Percentiles rank a stretch among this genome's conserved stretches.
Evolutionary conservation across 2,797 vertebrate genomes (phyloP).

Genomic region (Mionectes olivaceus): DNA sequence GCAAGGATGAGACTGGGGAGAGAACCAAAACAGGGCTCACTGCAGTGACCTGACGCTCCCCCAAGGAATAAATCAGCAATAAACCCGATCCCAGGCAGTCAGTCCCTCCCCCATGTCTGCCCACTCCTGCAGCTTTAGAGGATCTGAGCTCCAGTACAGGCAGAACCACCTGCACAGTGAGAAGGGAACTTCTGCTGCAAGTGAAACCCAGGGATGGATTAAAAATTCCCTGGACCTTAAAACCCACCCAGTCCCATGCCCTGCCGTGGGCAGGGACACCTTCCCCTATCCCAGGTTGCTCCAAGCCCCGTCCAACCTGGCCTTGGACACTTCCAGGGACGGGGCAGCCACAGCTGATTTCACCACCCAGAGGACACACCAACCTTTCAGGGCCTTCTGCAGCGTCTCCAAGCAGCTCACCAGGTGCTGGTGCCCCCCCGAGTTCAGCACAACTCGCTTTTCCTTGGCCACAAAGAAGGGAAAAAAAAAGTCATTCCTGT

Average conservation of each 20-base stretch:
- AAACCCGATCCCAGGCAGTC: background rate
- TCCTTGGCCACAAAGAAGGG: conserved; percentile 81
- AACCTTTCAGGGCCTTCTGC: conserved; percentile 97
- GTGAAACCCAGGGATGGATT: background rate
- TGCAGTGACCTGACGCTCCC: background rate
- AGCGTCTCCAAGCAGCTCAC: conserved; percentile 94
- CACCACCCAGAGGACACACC: background rate
- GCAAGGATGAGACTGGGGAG: conserved; percentile 89
- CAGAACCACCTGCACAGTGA: too few relatives aligned
- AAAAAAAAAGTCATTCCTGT: background rate
- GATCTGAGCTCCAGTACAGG: accelerated
- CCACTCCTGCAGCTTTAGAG: background rate
- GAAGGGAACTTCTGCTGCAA: background rate
- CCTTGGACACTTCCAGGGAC: background rate
- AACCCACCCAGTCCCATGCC: background rate
- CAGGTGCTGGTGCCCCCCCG: conserved; percentile 92
- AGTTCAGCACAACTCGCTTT: conserved; percentile 91
- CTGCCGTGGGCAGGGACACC: background rate
- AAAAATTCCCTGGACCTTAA: too few relatives aligned
- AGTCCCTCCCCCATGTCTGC: background rate
- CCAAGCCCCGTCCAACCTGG: accelerated
- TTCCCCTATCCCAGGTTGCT: accelerated
- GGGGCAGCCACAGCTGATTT: background rate
- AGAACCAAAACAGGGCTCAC: background rate
- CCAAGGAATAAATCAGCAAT: background rate